Percentiles rank a stretch among this genome's conserved stretches.
These are phyloP conservation scores for Pseudachorutes palmiensis DNA, from an alignment of 1,140 invertebrate genomes.

Conservation along the genomic window DNA sequence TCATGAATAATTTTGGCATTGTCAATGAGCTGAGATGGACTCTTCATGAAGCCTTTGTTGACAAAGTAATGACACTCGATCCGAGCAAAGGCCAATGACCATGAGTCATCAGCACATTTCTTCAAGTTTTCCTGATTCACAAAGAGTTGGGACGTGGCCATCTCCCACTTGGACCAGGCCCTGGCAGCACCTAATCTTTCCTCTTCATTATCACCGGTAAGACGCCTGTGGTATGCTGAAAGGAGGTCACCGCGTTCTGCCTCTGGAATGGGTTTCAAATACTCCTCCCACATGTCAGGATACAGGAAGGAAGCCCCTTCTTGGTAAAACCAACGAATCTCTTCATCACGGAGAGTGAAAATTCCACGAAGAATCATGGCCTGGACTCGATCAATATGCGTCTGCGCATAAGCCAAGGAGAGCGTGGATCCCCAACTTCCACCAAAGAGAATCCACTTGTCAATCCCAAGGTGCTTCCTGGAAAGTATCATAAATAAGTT, in stretches of 20 bases:
- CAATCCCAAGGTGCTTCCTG: slow-evolving; percentile 40
- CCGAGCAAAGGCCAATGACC: slow-evolving; percentile 43
- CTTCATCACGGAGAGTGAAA: slow-evolving; percentile 42
- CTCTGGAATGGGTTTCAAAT: slow-evolving; percentile 41
- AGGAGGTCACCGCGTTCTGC: slow-evolving; percentile 41
- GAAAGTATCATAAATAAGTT: background rate
- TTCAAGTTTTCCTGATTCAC: slow-evolving; percentile 37
- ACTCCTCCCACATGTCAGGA: slow-evolving; percentile 43
- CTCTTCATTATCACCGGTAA: slow-evolving; percentile 41
- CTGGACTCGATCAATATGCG: slow-evolving; percentile 42
- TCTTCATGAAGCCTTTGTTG: slow-evolving; percentile 8
- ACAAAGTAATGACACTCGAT: slow-evolving; percentile 40
- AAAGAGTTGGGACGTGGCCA: slow-evolving; percentile 41
- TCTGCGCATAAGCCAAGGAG: slow-evolving; percentile 42
- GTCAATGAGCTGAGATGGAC: slow-evolving; percentile 4
- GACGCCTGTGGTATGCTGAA: slow-evolving; percentile 42
- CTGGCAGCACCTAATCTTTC: slow-evolving; percentile 38
- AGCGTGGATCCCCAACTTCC: slow-evolving; percentile 45
- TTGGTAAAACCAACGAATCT: slow-evolving; percentile 45
- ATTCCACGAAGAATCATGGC: slow-evolving; percentile 43
- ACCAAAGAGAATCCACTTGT: slow-evolving; percentile 44
- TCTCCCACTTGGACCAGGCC: slow-evolving; percentile 44
- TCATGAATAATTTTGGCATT: slow-evolving; percentile 10
- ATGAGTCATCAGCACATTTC: slow-evolving; percentile 34
- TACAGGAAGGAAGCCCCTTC: slow-evolving; percentile 42